Conservation (phyloP, 2,797 vertebrate species). For the Sylvilagus floridanus region DNA sequence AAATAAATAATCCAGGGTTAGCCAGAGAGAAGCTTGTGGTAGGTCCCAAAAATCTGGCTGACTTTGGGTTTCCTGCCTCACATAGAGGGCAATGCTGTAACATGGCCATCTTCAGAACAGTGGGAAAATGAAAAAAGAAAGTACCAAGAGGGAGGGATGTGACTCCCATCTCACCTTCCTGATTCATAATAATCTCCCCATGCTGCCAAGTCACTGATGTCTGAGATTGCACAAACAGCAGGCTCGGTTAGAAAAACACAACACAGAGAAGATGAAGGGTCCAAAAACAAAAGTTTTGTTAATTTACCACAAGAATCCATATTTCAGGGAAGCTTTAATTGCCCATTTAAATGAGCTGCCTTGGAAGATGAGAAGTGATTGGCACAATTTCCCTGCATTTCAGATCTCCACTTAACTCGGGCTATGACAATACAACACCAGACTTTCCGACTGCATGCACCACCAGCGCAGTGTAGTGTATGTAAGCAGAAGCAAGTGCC, state of each 20-base stretch:
- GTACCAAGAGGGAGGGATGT: neutral
- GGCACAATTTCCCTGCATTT: neutral
- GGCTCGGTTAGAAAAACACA: conserved; percentile 17
- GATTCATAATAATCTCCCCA: neutral
- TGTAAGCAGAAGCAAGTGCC: neutral
- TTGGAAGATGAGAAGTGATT: neutral
- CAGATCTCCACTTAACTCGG: conserved; percentile 8
- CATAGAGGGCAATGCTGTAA: neutral
- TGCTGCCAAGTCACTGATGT: conserved; percentile 18
- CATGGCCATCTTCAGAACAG: neutral
- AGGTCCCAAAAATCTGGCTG: neutral
- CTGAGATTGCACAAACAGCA: neutral
- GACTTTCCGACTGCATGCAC: neutral
- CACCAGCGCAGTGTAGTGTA: neutral
- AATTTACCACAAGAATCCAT: conserved; percentile 40
- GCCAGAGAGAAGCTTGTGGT: neutral
- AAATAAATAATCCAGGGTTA: conserved; percentile 36
- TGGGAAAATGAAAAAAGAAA: neutral
- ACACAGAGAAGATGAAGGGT: neutral
- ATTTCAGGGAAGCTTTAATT: neutral
- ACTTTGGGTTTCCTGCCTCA: neutral
- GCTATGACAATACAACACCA: neutral
- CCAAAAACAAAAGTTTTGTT: neutral
- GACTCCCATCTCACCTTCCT: neutral
- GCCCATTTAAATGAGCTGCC: conserved; percentile 41